Percentiles rank a stretch among this genome's conserved stretches.
Evolutionary conservation across 2,888 invertebrate genomes (phyloP).

Genomic region (Andricus curvator): DNA sequence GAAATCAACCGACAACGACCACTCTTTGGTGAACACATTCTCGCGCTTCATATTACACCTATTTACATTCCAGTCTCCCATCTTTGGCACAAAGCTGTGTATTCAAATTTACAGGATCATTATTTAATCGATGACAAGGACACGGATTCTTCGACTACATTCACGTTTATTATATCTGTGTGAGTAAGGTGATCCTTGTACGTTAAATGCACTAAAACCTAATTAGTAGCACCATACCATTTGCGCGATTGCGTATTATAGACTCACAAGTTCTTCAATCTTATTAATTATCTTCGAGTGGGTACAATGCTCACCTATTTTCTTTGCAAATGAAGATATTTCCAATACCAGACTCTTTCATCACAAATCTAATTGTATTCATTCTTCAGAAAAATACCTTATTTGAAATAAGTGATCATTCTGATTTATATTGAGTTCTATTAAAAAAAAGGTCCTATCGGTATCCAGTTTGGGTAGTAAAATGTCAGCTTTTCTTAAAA

Average conservation of each 20-base stretch:
- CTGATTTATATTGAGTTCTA: no score
- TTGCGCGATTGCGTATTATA: constrained; percentile 10
- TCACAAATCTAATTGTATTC: neutral
- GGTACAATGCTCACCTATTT: constrained; percentile 31
- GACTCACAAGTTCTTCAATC: constrained; percentile 31
- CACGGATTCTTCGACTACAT: constrained; percentile 7
- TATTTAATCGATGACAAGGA: constrained; percentile 40
- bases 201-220: constrained; percentile 34
- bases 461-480: no score
- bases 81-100: constrained; percentile 72
- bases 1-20: constrained; percentile 50
- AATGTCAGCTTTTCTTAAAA: no score
- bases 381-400: no score
- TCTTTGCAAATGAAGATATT: constrained; percentile 7
- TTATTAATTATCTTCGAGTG: constrained; percentile 32
- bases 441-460: no score
- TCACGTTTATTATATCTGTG: constrained; percentile 20
- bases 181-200: constrained; percentile 2
- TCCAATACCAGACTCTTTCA: neutral
- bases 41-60: constrained; percentile 47
- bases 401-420: no score
- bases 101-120: constrained; percentile 41
- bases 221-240: constrained; percentile 38
- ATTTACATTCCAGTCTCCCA: constrained; percentile 66
- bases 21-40: constrained; percentile 71